Evolutionary conservation across 1,140 invertebrate species (phyloP), one percentile per base, ranked within the genome.

Genomic region (Achatina immaculata): DNA sequence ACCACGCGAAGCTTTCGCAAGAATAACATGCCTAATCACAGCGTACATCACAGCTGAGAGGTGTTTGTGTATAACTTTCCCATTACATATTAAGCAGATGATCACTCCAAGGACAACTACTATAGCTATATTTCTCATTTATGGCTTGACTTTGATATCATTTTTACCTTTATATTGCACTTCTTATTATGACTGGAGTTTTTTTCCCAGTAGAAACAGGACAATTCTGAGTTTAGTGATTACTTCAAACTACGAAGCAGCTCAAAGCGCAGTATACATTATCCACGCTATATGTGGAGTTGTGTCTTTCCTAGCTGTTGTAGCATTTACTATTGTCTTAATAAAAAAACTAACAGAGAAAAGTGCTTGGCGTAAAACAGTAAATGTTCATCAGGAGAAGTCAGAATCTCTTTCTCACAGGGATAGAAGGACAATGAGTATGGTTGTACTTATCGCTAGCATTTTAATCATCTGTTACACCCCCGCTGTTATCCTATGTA

Each of bases 381-480:
- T 28, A 24, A 48, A 16, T 43, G 6, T 42, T 11, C 9, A 24
- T 16, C 2, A 43, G 6, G n/a, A n/a, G n/a, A n/a, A n/a, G n/a
- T n/a, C n/a, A n/a, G 40, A 73, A 16, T 38, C 71, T 9, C 11
- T 48, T 7, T 19, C n/a, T 7, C 4, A 7, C 2, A 38, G 71
- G 3, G 71, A 73, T 48, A 43, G 40, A 28, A 34, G 7, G 9
- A 48, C 45, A 28, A 31, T 73, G 42, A 45, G 1, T 9, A 73
- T 73, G 38, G 71, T 73, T 14, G 71, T 73, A 9, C 14, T 73
- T 1, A 73, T 73, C 31, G 40, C 71, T 43, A 28, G n/a, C 16
- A 28, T 73, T 6, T 45, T 45, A 9, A 73, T 73, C 28, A 19
- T 43, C 45, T 73, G 71, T 48, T 73, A 28, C 42, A 14, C 28